Percentiles rank a stretch among this genome's conserved stretches.
Conservation (phyloP, 2,113 vertebrate genomes). For the Embiotoca jacksoni region DNA sequence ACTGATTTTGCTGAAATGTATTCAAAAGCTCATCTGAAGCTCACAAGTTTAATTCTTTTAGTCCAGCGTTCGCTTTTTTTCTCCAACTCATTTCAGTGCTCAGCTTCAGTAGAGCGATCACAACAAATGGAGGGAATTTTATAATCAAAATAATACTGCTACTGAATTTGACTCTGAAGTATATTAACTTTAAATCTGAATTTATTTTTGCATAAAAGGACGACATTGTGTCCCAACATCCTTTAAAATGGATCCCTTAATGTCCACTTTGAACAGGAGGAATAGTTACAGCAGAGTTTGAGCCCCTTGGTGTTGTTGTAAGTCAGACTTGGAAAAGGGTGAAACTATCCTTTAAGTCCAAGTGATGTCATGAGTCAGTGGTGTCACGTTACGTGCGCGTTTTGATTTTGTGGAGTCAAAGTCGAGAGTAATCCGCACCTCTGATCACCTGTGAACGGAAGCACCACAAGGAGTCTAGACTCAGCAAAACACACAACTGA, state of each 20-base stretch:
- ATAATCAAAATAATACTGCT: too few relatives aligned
- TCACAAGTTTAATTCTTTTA: not conserved
- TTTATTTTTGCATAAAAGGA: too few relatives aligned
- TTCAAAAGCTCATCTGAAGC: not conserved
- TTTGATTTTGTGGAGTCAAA: not conserved
- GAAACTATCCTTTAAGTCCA: not conserved
- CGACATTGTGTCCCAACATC: too few relatives aligned
- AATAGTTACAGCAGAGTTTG: not conserved
- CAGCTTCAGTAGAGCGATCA: too few relatives aligned
- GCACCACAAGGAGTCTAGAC: conserved; percentile 11
- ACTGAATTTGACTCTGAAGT: too few relatives aligned
- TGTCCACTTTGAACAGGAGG: not conserved
- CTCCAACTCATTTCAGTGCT: too few relatives aligned
- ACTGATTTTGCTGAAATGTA: not conserved
- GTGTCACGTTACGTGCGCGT: not conserved
- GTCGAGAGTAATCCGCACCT: conserved; percentile 43
- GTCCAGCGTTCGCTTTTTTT: not conserved
- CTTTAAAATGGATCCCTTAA: not conserved
- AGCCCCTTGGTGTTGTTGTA: too few relatives aligned
- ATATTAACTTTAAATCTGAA: too few relatives aligned
- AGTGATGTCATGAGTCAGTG: not conserved
- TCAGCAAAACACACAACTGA: conserved; percentile 40
- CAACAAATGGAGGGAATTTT: too few relatives aligned
- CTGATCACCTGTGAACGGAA: conserved; percentile 29
- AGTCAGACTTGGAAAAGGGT: not conserved